phyloP scores from a whole-genome alignment of 2,888 invertebrate genomes.

The Cheilosia soror region DNA sequence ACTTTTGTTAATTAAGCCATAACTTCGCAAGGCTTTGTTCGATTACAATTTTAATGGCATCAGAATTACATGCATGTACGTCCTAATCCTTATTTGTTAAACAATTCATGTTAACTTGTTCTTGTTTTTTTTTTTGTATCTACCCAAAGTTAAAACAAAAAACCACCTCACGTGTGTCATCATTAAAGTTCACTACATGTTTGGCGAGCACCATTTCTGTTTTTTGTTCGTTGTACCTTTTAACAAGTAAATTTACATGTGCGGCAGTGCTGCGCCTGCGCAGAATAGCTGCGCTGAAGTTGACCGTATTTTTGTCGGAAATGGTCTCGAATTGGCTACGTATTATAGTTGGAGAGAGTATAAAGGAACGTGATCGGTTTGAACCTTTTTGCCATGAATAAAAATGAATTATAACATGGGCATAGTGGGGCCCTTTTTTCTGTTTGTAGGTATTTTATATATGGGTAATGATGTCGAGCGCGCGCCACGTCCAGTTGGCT shows the following conservation, averaged over 20 bases:
- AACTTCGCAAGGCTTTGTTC: slow-evolving; percentile 46
- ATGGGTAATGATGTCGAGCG: slow-evolving; percentile 46
- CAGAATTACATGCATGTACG: slow-evolving; percentile 42
- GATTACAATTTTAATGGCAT: slow-evolving; percentile 49
- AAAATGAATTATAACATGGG: slow-evolving; percentile 51
- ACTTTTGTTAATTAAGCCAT: slow-evolving; percentile 72
- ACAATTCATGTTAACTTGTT: slow-evolving; percentile 73
- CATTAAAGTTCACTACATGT: slow-evolving; percentile 63
- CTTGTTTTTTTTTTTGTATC: slow-evolving; percentile 25
- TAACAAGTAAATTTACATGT: slow-evolving; percentile 61
- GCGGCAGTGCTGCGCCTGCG: slow-evolving; percentile 14
- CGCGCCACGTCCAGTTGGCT: not conserved
- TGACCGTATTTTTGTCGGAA: slow-evolving; percentile 41
- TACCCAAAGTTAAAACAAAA: slow-evolving; percentile 24
- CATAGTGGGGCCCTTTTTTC: slow-evolving; percentile 12
- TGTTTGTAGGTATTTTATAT: not conserved
- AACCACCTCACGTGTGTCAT: slow-evolving; percentile 66
- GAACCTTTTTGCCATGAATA: slow-evolving; percentile 52
- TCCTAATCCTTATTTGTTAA: slow-evolving; percentile 74
- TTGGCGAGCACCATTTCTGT: slow-evolving; percentile 55
- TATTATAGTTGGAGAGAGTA: not conserved
- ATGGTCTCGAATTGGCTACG: slow-evolving; percentile 9
- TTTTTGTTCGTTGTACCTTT: slow-evolving; percentile 9
- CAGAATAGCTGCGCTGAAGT: not conserved
- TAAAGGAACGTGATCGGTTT: slow-evolving; percentile 20